These are phyloP conservation scores for Pelusios castaneus DNA, from an alignment of 2,113 vertebrate species.

Conservation along the genomic window DNA sequence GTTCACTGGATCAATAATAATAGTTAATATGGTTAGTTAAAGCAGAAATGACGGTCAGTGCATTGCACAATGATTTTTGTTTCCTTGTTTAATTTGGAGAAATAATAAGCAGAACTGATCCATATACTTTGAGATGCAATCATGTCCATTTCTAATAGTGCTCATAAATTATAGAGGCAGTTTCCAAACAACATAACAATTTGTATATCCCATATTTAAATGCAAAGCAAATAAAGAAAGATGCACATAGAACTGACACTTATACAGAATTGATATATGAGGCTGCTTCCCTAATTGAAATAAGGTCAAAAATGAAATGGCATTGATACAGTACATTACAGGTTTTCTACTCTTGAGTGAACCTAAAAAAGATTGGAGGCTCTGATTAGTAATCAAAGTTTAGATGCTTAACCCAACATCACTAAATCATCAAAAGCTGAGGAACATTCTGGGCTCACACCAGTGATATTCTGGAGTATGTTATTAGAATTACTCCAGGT, in stretches of 20 bases:
- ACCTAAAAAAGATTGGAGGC: neutral
- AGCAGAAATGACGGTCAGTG: neutral
- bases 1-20: neutral
- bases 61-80: neutral
- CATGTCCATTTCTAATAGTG: neutral
- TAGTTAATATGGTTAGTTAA: neutral
- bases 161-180: neutral
- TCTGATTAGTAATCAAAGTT: neutral
- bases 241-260: neutral
- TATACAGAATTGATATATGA: neutral
- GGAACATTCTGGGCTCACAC: neutral
- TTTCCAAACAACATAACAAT: neutral
- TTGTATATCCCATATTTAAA: neutral
- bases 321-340: neutral
- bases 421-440: neutral
- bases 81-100: neutral
- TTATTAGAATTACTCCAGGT: neutral
- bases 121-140: neutral
- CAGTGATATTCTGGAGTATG: neutral
- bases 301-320: neutral
- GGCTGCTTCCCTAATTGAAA: neutral
- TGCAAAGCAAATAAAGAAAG: neutral
- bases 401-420: neutral
- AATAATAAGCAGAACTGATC: neutral
- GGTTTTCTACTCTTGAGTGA: neutral